A percentile compares a stretch with the other conserved stretches of the same genome.
Conservation (phyloP, 2,888 invertebrate genomes). For the Dryobotodes eremita region DNA sequence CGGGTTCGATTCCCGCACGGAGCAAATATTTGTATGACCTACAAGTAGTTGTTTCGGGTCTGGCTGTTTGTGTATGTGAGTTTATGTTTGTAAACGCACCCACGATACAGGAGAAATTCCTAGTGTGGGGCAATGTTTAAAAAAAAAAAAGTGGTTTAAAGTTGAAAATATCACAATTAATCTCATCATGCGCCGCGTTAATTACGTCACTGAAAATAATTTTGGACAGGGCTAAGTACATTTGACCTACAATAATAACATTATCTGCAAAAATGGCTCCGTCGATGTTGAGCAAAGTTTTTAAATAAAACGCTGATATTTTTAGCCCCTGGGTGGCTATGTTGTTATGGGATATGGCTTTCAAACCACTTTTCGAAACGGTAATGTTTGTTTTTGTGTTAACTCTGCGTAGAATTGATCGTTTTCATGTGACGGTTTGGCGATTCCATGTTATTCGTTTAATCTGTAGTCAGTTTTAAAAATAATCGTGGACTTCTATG, state of each 20-base stretch:
- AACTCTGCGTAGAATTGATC: not conserved
- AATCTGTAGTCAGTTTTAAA: not conserved
- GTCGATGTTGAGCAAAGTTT: not conserved
- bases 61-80: no score
- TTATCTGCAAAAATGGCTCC: not conserved
- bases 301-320: not conserved
- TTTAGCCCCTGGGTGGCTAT: not conserved
- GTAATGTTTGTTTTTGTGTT: constrained; percentile 19
- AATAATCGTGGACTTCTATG: not conserved
- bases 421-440: not conserved
- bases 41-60: no score
- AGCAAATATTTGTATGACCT: no score
- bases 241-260: not conserved
- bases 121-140: no score
- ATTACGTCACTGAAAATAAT: not conserved
- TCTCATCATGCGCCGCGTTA: not conserved
- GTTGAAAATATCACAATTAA: not conserved
- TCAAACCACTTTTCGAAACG: constrained; percentile 6
- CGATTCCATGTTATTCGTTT: constrained; percentile 1
- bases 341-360: not conserved
- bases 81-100: no score
- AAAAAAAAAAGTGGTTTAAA: no score
- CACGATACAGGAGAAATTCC: no score
- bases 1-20: no score
- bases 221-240: not conserved